Evolutionary conservation across 2,113 vertebrate species (phyloP), one percentile per base, ranked within the genome.

Genomic region (Gadus chalcogrammus): DNA sequence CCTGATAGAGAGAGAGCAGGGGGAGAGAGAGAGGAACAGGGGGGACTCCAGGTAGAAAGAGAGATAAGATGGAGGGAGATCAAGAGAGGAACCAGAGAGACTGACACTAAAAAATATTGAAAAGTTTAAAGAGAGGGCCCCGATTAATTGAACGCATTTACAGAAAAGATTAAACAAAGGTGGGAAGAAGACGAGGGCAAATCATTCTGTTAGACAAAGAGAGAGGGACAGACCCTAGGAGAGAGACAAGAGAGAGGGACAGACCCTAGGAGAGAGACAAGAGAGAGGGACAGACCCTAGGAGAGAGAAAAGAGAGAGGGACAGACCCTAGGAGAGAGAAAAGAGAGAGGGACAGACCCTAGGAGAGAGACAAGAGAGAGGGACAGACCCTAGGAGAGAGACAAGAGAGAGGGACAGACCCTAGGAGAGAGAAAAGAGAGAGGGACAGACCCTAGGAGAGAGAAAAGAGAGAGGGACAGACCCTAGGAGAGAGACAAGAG

Each of bases 111-210:
- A 58, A 58, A 13, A 17, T 16, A 58, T 13, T 16, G 68, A 60
- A 79, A 79, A 85, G 82, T 85, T 85, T 70, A 86, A 86, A 84
- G 85, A 84, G 73, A 83, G 65, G 72, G 55, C 55, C 62, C 82
- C 87, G 85, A 91, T 91, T 90, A 89, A 91, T 90, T 86, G 88
- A 79, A 85, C 85, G 78, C 79, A 85, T 79, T 86, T 90, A 87
- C 71, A 76, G 80, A 83, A 79, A 78, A 81, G 82, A 84, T 85
- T 79, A 87, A 73, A 81, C 75, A 81, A 87, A 86, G 68, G 74
- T 61, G 52, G 72, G 73, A 71, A 69, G 75, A 65, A 62, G 79
- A 42, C 72, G 60, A 62, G 12, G n/a, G 66, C 62, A 58, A 78
- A 71, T 13, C 12, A 48, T 65, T 64, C 66, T 20, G 72, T 70